Conservation (phyloP, 2,113 vertebrate species). For the Hymenochirus boettgeri region DNA sequence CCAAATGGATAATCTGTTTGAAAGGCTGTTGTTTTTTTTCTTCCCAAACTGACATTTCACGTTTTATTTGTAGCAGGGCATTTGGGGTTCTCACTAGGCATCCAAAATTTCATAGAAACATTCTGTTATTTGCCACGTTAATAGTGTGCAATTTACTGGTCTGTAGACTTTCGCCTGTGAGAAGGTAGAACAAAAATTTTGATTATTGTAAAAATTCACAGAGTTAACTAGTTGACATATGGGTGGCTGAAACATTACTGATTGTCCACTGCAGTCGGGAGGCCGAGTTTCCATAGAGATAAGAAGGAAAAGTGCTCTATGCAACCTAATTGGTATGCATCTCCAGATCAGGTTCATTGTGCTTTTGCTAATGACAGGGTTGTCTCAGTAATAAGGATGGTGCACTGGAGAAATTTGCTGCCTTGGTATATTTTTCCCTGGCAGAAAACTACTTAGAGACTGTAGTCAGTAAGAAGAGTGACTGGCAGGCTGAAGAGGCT, state of each 20-base stretch:
- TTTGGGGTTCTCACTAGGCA: too few relatives aligned
- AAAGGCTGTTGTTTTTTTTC: too few relatives aligned
- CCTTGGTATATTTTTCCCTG: conserved; percentile 80
- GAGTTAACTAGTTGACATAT: conserved; percentile 76
- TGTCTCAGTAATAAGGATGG: conserved; percentile 85
- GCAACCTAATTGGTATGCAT: conserved; percentile 88
- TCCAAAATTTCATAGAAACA: background rate
- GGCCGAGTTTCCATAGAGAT: conserved; percentile 84
- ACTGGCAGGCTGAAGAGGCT: conserved; percentile 77
- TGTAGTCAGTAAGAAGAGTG: conserved; percentile 75
- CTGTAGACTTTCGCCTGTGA: conserved; percentile 43
- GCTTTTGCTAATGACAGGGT: conserved; percentile 86
- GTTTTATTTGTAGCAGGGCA: too few relatives aligned
- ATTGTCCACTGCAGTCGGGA: conserved; percentile 70
- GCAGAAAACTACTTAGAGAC: conserved; percentile 78
- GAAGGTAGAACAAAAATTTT: conserved; percentile 52
- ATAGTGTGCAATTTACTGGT: conserved; percentile 6
- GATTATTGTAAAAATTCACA: conserved; percentile 62
- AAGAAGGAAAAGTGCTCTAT: conserved; percentile 74
- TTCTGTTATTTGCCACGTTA: background rate
- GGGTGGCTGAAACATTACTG: conserved; percentile 72
- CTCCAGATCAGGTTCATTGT: conserved; percentile 84
- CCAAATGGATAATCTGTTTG: too few relatives aligned
- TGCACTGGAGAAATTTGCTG: conserved; percentile 85
- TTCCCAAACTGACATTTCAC: too few relatives aligned